Evolutionary conservation across 2,113 vertebrate species (phyloP).

Genomic region (Oryzias curvinotus): DNA sequence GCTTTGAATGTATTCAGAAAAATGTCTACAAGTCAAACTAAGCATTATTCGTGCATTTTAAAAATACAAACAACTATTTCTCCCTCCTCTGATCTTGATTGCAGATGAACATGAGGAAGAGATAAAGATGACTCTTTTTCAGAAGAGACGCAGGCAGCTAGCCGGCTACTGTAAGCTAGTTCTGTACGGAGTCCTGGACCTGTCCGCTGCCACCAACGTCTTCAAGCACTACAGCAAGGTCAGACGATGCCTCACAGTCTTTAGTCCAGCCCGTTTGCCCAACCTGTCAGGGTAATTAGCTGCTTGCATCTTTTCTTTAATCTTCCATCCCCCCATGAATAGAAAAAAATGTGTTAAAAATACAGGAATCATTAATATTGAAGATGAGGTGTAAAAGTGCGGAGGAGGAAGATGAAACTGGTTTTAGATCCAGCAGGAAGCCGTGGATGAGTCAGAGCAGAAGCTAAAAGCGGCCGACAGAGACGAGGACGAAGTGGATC

Average conservation of each 20-base stretch:
- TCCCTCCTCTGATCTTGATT: neutral
- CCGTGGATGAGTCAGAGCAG: constrained; percentile 44
- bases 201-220: constrained; percentile 81
- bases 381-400: constrained; percentile 26
- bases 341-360: constrained; percentile 12
- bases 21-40: neutral
- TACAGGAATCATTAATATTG: constrained; percentile 4
- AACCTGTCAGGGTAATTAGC: neutral
- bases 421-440: constrained; percentile 35
- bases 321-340: neutral
- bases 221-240: constrained; percentile 89
- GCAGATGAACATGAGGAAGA: constrained; percentile 43
- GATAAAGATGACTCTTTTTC: constrained; percentile 72
- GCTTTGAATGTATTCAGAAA: too few relatives aligned
- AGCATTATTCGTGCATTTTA: neutral
- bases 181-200: constrained; percentile 82
- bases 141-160: constrained; percentile 82
- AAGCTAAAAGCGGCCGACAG: constrained; percentile 32
- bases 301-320: constrained; percentile 4
- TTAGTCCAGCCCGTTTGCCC: neutral
- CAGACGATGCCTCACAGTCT: neutral
- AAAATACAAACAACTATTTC: neutral
- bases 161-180: constrained; percentile 88
- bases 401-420: constrained; percentile 51
- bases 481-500: constrained; percentile 6